phyloP scores from a whole-genome alignment of 2,888 invertebrate genomes.

The Dryadula phaetusa region DNA sequence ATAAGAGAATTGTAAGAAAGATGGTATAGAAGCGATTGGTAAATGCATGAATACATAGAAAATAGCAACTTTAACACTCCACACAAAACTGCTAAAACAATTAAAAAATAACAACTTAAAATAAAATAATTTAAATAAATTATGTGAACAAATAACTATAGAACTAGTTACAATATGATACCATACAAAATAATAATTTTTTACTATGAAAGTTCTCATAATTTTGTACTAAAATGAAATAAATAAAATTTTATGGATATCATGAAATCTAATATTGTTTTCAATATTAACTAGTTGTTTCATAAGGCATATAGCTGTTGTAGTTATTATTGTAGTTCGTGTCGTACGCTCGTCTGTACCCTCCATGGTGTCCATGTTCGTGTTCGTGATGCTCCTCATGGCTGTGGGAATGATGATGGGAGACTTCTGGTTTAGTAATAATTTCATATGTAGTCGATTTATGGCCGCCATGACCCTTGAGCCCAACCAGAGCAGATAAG shows the following conservation, averaged over 20 bases:
- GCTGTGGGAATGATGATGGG: slow-evolving; percentile 88
- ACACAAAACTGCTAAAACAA: slow-evolving; percentile 58
- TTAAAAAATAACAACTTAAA: slow-evolving; percentile 53
- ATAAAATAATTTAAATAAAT: slow-evolving; percentile 53
- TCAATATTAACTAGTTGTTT: slow-evolving; percentile 53
- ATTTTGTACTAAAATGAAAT: not conserved
- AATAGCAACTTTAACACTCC: slow-evolving; percentile 56
- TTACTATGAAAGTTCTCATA: not conserved
- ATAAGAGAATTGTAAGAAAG: slow-evolving; percentile 30
- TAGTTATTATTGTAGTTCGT: slow-evolving; percentile 72
- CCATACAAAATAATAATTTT: not conserved
- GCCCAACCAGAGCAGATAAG: slow-evolving; percentile 89
- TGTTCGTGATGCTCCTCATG: slow-evolving; percentile 86
- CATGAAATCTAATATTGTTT: slow-evolving; percentile 9
- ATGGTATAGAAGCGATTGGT: slow-evolving; percentile 24
- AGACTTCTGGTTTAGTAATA: slow-evolving; percentile 91
- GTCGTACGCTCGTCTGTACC: slow-evolving; percentile 83
- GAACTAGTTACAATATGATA: slow-evolving; percentile 40
- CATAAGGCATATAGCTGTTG: slow-evolving; percentile 76
- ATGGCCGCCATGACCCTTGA: slow-evolving; percentile 89
- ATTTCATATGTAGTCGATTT: slow-evolving; percentile 93
- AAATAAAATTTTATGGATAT: not conserved
- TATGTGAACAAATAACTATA: slow-evolving; percentile 46
- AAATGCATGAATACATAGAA: not conserved
- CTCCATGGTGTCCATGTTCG: slow-evolving; percentile 81